Percentiles rank a stretch among this genome's conserved stretches.
phyloP scores from a whole-genome alignment of 2,888 invertebrate species.

The Eupithecia pulchellata region DNA sequence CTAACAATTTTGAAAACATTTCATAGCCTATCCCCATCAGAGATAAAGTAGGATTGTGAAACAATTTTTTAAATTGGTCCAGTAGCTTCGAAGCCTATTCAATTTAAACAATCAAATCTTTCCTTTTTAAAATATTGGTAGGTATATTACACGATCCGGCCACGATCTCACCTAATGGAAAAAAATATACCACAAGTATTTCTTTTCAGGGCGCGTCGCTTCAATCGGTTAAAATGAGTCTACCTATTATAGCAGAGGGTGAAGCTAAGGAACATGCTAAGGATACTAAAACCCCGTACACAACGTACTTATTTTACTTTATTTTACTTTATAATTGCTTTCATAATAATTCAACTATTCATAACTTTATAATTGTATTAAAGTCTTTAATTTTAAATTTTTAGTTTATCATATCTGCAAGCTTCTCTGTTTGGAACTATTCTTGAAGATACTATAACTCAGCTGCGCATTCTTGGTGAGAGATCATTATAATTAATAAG shows the following conservation, averaged over 20 bases:
- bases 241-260: background rate
- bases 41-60: too few relatives aligned
- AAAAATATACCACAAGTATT: too few relatives aligned
- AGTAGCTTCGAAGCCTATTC: too few relatives aligned
- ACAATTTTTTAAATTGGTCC: too few relatives aligned
- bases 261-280: background rate
- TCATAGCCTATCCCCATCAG: too few relatives aligned
- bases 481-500: too few relatives aligned
- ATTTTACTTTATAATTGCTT: background rate
- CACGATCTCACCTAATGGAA: too few relatives aligned
- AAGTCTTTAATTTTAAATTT: background rate
- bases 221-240: background rate
- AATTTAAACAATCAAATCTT: too few relatives aligned
- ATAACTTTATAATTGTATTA: background rate
- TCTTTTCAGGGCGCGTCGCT: background rate
- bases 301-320: background rate
- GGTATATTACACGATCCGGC: too few relatives aligned
- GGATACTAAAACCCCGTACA: background rate
- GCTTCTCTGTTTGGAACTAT: constrained; percentile 60
- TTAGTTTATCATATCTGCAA: constrained; percentile 54
- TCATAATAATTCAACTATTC: background rate
- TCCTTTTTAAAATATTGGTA: too few relatives aligned
- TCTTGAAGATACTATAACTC: constrained; percentile 62
- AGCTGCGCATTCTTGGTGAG: constrained; percentile 64
- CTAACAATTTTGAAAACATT: too few relatives aligned